phyloP scores from a whole-genome alignment of 2,113 vertebrate species.

The Mellivora capensis region DNA sequence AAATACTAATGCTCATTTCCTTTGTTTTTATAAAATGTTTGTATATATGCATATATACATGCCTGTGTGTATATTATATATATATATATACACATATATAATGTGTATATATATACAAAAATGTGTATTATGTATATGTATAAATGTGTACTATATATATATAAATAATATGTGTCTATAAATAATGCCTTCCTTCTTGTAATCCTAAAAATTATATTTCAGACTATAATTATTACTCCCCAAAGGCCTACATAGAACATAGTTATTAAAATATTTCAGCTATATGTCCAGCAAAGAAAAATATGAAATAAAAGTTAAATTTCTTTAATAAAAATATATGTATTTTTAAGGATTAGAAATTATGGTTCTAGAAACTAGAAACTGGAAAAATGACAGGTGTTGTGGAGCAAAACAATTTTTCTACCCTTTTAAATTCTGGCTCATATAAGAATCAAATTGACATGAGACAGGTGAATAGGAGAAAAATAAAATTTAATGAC shows the following conservation, averaged over 20 bases:
- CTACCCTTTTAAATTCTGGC: neutral
- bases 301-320: neutral
- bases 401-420: neutral
- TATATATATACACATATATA: too few relatives aligned
- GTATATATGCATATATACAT: neutral
- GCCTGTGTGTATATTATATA: neutral
- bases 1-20: neutral
- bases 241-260: neutral
- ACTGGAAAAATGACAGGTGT: neutral
- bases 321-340: neutral
- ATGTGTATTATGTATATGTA: too few relatives aligned
- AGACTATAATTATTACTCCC: neutral
- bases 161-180: neutral
- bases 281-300: neutral
- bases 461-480: neutral
- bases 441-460: neutral
- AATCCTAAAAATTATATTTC: neutral
- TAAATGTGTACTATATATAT: too few relatives aligned
- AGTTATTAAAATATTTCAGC: neutral
- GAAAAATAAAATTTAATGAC: neutral
- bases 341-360: neutral
- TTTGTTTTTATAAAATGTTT: neutral
- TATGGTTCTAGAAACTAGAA: neutral
- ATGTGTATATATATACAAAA: too few relatives aligned
- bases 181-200: neutral